Conservation (phyloP, 2,888 invertebrate species). For the Atrina japonica region DNA sequence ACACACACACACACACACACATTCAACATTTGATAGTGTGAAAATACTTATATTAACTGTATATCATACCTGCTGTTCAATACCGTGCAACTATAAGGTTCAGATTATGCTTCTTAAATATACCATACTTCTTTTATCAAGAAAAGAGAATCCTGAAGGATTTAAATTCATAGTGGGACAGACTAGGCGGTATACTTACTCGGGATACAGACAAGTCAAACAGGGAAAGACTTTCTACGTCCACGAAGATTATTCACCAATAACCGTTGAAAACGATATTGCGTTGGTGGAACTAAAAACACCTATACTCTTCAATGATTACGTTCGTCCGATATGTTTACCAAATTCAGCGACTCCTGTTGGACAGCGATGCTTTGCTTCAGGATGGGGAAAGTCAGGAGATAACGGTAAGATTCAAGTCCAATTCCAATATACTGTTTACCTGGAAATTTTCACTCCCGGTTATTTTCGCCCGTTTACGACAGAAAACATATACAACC, state of each 20-base stretch:
- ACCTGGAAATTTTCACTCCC: too few species aligned
- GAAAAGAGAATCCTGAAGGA: constrained; percentile 39
- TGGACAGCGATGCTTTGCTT: constrained; percentile 67
- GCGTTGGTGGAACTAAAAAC: constrained; percentile 66
- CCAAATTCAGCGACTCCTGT: constrained; percentile 55
- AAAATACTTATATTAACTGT: too few species aligned
- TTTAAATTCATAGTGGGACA: constrained; percentile 62
- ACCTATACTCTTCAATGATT: constrained; percentile 69
- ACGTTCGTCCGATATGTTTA: constrained; percentile 70
- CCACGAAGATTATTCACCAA: constrained; percentile 56
- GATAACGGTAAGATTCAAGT: constrained; percentile 54
- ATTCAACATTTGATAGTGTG: too few species aligned
- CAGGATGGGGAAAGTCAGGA: constrained; percentile 70
- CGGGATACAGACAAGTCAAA: constrained; percentile 61
- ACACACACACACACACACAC: too few species aligned
- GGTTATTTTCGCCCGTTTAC: too few species aligned
- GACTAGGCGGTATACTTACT: constrained; percentile 66
- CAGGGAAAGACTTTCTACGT: constrained; percentile 55
- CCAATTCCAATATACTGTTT: neutral
- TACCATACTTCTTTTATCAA: too few species aligned
- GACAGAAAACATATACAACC: too few species aligned
- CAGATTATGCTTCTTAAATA: too few species aligned
- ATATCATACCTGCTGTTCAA: too few species aligned
- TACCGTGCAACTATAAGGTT: too few species aligned
- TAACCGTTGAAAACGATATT: constrained; percentile 70